Evolutionary conservation across 2,113 vertebrate genomes (phyloP), one percentile per base, ranked within the genome.

Genomic region (Podarcis muralis): DNA sequence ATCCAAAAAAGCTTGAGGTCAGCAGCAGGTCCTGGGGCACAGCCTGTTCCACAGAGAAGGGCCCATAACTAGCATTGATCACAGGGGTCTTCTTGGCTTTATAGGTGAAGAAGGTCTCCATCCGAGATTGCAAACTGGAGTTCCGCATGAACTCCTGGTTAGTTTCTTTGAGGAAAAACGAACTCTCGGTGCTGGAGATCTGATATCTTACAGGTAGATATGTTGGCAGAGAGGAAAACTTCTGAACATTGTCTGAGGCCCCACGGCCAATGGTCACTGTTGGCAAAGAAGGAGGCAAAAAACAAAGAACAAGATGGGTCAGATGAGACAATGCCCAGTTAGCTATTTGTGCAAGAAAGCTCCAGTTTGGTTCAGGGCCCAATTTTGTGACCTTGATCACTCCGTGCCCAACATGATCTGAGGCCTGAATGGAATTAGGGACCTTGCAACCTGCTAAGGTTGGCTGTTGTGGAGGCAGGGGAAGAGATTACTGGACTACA

Each of bases 171-270:
- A 99, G 98, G 93, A 99, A 98, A 94, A 99, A 99, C 0, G 97
- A 95, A 0, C 97, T 96, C 88, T 99, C 98, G 0, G 97, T 94
- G 5, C 97, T 94, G 84, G 97, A 96, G 89, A 99, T 89, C 69
- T 95, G 98, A 92, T 98, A 98, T 94, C 93, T 98, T 95, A 99
- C 99, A 0, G 99, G 99, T 81, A 99, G 98, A 95, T 99, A 99
- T 0, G 98, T 98, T 1, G 98, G 98, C 87, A 96, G 92, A 0
- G 98, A 98, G 75, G 98, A 97, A 84, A 98, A 97, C 76, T 97
- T 96, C 91, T 97, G 98, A 1, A 97, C 68, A n/a, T 95, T 96
- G 87, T 98, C 98, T 69, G 97, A 37, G 88, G 97, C 88, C 82
- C 97, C 96, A 37, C 97, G 97, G 87, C 97, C 97, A 86, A 98